Base-by-base conservation (phyloP, 2,888 invertebrate genomes). In the Netelia fuscicornis region DNA sequence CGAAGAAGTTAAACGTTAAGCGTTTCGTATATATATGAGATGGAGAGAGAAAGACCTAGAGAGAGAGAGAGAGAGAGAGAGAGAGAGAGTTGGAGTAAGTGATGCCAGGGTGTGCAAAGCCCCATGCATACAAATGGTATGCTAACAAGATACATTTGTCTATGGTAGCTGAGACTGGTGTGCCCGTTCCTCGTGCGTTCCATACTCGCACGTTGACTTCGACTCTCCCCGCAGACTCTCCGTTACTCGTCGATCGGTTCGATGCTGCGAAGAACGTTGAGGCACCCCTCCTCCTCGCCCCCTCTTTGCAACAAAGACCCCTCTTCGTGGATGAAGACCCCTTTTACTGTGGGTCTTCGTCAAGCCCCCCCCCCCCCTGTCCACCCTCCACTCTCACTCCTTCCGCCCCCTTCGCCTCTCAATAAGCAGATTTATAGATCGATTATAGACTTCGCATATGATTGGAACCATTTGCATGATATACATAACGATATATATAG, bases 41-140 rank as follows among this genome's bases (percentile, higher is more conserved):
- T 65, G 76, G 80, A 62, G 78, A 77, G 86, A 75, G 86, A 79
- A 17, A 78, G 52, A 65, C 54, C 17, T 71, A 70, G 30, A 67
- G 60, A 64, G 44, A 52, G 58, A 68, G 48, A 83, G 77, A 70
- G 30, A 67, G 60, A 64, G 44, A 52, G 58, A 68, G 48, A 83
- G 77, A 62, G 17, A 84, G 56, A 76, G 72, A 71, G 37, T 58
- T 72, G 75, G 83, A 81, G 85, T 82, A 86, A 86, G 85, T 77
- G 85, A 85, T 85, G 85, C 78, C 81, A 81, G 86, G 86, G 89
- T 89, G 90, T 89, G 90, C 90, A 91, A 91, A 93, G 93, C 91
- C 91, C 92, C 92, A 93, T 93, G 93, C 93, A 93, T 93, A 93
- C 92, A 93, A 93, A 93, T 93, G 91, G 91, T 93, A 93, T 93